Conservation (phyloP, 2,113 vertebrate species). For the Ceyx melanurus region DNA sequence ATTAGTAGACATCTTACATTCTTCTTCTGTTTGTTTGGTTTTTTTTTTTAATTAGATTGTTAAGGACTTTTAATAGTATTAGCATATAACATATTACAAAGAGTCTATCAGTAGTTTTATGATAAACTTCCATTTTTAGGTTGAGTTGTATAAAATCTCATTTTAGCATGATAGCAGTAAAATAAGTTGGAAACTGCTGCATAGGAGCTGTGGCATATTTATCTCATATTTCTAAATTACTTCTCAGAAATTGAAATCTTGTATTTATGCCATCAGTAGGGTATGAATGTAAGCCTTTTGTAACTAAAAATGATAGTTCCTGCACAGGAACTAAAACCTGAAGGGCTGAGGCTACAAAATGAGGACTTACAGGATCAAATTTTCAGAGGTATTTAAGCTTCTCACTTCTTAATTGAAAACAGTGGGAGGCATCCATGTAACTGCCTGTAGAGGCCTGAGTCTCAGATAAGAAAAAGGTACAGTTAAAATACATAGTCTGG, state of each 20-base stretch:
- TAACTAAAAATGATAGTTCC: neutral
- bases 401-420: neutral
- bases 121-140: constrained; percentile 31
- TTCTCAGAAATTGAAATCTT: constrained; percentile 21
- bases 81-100: neutral
- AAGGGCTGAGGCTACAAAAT: neutral
- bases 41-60: neutral
- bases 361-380: neutral
- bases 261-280: neutral
- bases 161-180: constrained; percentile 48
- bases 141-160: constrained; percentile 53
- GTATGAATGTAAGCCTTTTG: constrained; percentile 7
- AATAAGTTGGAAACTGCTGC: constrained; percentile 22
- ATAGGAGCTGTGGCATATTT: constrained; percentile 3
- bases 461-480: neutral
- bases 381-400: neutral
- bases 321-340: neutral
- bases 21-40: neutral
- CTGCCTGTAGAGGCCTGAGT: neutral
- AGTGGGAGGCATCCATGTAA: neutral
- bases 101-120: neutral
- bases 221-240: constrained; percentile 11
- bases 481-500: neutral
- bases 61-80: neutral
- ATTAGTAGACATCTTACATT: constrained; percentile 32